Percentiles rank a stretch among this genome's conserved stretches.
These are phyloP conservation scores for Malurus melanocephalus DNA, from an alignment of 2,113 vertebrate genomes.

Conservation along the genomic window DNA sequence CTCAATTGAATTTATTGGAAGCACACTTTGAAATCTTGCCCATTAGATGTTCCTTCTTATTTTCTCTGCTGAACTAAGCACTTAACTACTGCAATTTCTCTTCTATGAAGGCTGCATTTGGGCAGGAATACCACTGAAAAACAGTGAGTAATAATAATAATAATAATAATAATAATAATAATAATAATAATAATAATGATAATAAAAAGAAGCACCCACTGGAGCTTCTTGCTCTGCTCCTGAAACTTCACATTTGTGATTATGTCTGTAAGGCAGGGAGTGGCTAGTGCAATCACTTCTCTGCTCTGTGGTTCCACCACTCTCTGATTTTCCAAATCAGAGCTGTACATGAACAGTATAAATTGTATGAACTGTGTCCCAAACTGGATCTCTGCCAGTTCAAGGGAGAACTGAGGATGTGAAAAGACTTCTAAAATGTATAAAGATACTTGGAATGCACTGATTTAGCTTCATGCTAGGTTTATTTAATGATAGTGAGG, in stretches of 20 bases:
- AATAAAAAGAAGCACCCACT: neutral
- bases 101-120: neutral
- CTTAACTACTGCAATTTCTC: neutral
- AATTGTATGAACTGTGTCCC: neutral
- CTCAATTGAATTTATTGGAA: neutral
- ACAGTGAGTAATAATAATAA: neutral
- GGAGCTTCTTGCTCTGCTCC: neutral
- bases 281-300: neutral
- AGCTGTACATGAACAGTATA: neutral
- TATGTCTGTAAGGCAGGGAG: neutral
- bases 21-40: neutral
- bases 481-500: slow-evolving; percentile 10
- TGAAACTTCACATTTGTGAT: neutral
- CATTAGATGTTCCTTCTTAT: neutral
- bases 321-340: neutral
- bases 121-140: neutral
- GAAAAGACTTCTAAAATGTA: slow-evolving; percentile 17
- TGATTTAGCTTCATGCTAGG: neutral
- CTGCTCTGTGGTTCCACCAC: neutral
- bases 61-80: neutral
- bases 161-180: neutral
- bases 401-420: neutral
- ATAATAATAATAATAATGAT: neutral
- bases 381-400: slow-evolving; percentile 4
- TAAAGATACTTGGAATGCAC: slow-evolving; percentile 16